Conservation (phyloP, 35 echinoderm and acorn worm species). For the Ptychodera flava region DNA sequence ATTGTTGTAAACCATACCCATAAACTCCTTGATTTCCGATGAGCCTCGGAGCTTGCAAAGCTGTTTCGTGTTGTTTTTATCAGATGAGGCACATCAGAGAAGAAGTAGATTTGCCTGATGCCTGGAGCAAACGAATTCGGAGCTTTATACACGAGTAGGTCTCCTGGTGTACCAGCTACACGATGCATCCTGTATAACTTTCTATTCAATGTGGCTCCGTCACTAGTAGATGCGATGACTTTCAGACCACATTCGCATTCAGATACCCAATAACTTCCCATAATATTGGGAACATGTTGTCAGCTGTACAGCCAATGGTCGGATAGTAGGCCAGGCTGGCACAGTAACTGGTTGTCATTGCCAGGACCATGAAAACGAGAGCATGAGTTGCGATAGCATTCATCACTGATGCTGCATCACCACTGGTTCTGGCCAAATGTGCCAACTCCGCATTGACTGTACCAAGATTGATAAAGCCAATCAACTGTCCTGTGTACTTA, state of each 20-base stretch:
- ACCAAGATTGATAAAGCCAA: conserved; percentile 41
- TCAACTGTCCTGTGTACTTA: conserved; percentile 12
- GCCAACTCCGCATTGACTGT: conserved; percentile 20
- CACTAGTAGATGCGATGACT: conserved; percentile 12
- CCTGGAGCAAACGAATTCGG: too few species aligned
- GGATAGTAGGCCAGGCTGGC: too few species aligned
- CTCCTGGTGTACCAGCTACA: too few species aligned
- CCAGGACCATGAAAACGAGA: conserved; percentile 37
- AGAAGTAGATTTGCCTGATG: too few species aligned
- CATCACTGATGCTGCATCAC: neutral
- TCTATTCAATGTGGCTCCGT: conserved; percentile 26
- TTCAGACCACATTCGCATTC: conserved; percentile 17
- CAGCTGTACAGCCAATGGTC: too few species aligned
- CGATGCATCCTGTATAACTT: conserved; percentile 20
- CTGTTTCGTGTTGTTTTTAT: too few species aligned
- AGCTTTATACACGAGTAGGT: too few species aligned
- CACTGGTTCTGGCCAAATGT: conserved; percentile 7
- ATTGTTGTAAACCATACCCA: too few species aligned
- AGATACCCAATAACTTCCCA: neutral
- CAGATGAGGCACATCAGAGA: too few species aligned
- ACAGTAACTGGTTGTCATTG: conserved; percentile 10
- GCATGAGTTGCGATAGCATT: conserved; percentile 32
- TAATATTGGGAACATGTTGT: too few species aligned
- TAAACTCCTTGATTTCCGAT: too few species aligned
- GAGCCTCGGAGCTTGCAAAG: too few species aligned